Percentiles rank a stretch among this genome's conserved stretches.
Evolutionary conservation across 2,797 vertebrate genomes (phyloP).

Genomic region (Gymnocypris eckloni): DNA sequence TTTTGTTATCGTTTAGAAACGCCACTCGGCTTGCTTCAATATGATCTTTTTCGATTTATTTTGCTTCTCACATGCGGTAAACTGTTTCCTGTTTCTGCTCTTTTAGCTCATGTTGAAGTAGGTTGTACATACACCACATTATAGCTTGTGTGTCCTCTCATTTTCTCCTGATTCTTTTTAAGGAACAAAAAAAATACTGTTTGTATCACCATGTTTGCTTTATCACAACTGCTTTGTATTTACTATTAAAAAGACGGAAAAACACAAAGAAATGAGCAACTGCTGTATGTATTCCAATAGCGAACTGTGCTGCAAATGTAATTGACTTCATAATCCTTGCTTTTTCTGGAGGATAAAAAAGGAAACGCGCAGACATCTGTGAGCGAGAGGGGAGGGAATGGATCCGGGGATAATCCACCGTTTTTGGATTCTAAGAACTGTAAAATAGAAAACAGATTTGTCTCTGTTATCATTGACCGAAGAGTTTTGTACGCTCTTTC

Average conservation of each 20-base stretch:
- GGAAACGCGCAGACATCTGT: slow-evolving; percentile 85
- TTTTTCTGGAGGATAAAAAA: slow-evolving; percentile 73
- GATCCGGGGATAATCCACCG: slow-evolving; percentile 79
- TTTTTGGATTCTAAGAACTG: slow-evolving; percentile 87
- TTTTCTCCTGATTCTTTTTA: slow-evolving; percentile 68
- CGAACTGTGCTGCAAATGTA: slow-evolving; percentile 93
- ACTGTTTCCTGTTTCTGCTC: slow-evolving; percentile 74
- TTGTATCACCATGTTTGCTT: slow-evolving; percentile 85
- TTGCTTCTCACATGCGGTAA: slow-evolving; percentile 41
- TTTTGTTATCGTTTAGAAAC: slow-evolving; percentile 81
- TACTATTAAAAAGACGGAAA: slow-evolving; percentile 83
- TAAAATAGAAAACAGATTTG: slow-evolving; percentile 93
- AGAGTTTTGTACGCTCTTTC: slow-evolving; percentile 90
- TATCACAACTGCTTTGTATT: slow-evolving; percentile 96
- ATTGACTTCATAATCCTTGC: slow-evolving; percentile 92
- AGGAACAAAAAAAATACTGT: slow-evolving; percentile 78
- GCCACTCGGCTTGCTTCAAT: slow-evolving; percentile 71
- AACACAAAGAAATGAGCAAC: slow-evolving; percentile 67
- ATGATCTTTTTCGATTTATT: slow-evolving; percentile 51
- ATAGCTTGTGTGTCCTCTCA: slow-evolving; percentile 81
- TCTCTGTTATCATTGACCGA: slow-evolving; percentile 87
- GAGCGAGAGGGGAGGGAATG: slow-evolving; percentile 67
- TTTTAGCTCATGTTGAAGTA: slow-evolving; percentile 80
- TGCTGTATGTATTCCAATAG: slow-evolving; percentile 97
- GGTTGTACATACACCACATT: slow-evolving; percentile 93